Evolutionary conservation across 2,113 vertebrate species (phyloP), one percentile per base, ranked within the genome.

Genomic region (Paraplagusia blochii): DNA sequence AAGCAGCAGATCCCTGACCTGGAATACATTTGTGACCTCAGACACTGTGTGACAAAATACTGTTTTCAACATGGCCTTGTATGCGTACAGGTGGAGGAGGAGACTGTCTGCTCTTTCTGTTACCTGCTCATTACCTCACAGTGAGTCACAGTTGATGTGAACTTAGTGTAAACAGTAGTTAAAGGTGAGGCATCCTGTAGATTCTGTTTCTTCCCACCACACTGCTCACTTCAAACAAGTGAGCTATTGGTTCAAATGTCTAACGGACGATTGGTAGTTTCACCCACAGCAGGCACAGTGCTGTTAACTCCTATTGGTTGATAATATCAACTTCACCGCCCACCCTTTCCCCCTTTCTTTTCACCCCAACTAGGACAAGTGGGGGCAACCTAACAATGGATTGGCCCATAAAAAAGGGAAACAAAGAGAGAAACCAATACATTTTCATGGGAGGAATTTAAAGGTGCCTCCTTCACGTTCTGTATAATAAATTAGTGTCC

Each of bases 181-280:
- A 64, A 35, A 44, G 22, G 39, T 52, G 15, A 62, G 11, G 38
- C 58, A 53, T 19, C 35, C 39, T 47, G 35, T 11, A 42, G 45
- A 16, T 22, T 54, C 35, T 58, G 40, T 14, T 57, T 44, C 19
- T 48, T 33, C 14, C 36, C 22, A 3, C 2, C 7, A 8, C 12
- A 38, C 11, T 61, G 61, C 66, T 66, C 64, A 63, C 61, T 57
- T 74, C 53, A 18, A 44, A 61, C 56, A 42, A 66, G 48, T 72
- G 89, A 88, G 74, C 53, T 82, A 88, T 87, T 55, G 61, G 55
- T 89, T 89, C 72, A 82, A 90, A 87, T 88, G 76, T 69, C 79
- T 77, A 11, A 45, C 36, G 42, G 72, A 42, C 78, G 62, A 88
- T 88, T 90, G 89, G 89, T 67, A 59, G 59, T 53, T 82, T 87